Base-by-base conservation (phyloP, 2,113 vertebrate genomes). In the Sphyrna mokarran region DNA sequence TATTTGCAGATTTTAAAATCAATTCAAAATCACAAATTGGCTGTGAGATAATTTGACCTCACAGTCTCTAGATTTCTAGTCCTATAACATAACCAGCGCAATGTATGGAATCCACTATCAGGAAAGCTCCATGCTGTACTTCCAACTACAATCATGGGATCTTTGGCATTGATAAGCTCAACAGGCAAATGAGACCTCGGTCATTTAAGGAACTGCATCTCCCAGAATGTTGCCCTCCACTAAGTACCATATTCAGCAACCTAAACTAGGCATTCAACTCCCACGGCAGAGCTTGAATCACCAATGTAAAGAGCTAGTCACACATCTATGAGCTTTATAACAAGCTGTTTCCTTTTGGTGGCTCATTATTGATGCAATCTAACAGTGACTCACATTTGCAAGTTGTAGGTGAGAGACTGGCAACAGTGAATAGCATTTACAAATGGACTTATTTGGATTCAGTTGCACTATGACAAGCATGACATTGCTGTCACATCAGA, bases 381-480 rank as follows among this genome's bases (percentile, higher is more conserved):
- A 4, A 63, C 89, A 63, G 58, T n/a, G 89, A 91, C 89, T 91
- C 89, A 66, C 89, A 63, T 91, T 91, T 91, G 89, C 58, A 63
- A 66, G 61, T 66, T 91, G 33, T 48, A 33, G 14, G 26, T 89
- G 86, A 58, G 86, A 89, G 26, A 26, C 86, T 33, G 1, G 58
- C 89, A 66, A 16, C 58, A 22, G 29, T 37, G 29, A 63, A 18
- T n/a, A 91, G 20, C 58, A n/a, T 33, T 63, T 61, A 91, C 29
- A 91, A 63, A 63, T n/a, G 89, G 61, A 33, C 29, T 63, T 18
- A 63, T 33, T 61, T 66, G 89, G 61, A 66, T 63, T 16, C 58
- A 91, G n/a, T 91, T 63, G n/a, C 89, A 66, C 58, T 37, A 0
- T n/a, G 33, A 91, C 6, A 18, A 63, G 10, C 89, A 18, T 58